phyloP scores from a whole-genome alignment of 1,140 invertebrate species.

The Armadillidium nasatum region DNA sequence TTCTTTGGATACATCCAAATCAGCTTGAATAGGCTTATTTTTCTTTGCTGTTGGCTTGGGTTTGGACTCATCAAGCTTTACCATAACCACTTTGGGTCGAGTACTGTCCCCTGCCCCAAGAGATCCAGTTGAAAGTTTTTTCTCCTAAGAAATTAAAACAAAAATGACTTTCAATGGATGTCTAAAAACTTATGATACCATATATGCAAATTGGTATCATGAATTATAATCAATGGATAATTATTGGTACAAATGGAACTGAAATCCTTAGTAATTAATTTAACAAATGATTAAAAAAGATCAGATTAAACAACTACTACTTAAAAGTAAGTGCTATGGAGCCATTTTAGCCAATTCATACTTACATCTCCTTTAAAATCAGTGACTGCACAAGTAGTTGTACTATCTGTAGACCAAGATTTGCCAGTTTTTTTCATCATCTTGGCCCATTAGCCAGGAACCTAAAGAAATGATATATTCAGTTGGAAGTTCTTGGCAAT shows the following conservation, averaged over 20 bases:
- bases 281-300: no score
- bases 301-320: no score
- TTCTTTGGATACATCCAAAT: constrained; percentile 91
- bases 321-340: no score
- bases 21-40: constrained; percentile 84
- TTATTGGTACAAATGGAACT: background rate
- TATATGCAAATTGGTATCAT: background rate
- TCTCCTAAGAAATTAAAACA: constrained; percentile 58
- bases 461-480: constrained; percentile 11
- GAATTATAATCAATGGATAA: background rate
- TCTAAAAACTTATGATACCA: background rate
- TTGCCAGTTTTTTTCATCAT: constrained; percentile 37
- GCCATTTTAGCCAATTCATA: background rate
- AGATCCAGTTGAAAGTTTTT: constrained; percentile 71
- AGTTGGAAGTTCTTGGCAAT: background rate
- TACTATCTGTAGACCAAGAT: constrained; percentile 35
- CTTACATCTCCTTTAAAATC: constrained; percentile 41
- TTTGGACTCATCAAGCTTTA: constrained; percentile 90
- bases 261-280: no score
- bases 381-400: constrained; percentile 30
- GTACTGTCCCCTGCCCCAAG: constrained; percentile 60
- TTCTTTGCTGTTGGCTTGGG: constrained; percentile 88
- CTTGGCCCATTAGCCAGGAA: constrained; percentile 33
- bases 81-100: constrained; percentile 81
- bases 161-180: background rate